These are phyloP conservation scores for Oxygymnocypris stewartii DNA, from an alignment of 2,113 vertebrate species.

Conservation along the genomic window DNA sequence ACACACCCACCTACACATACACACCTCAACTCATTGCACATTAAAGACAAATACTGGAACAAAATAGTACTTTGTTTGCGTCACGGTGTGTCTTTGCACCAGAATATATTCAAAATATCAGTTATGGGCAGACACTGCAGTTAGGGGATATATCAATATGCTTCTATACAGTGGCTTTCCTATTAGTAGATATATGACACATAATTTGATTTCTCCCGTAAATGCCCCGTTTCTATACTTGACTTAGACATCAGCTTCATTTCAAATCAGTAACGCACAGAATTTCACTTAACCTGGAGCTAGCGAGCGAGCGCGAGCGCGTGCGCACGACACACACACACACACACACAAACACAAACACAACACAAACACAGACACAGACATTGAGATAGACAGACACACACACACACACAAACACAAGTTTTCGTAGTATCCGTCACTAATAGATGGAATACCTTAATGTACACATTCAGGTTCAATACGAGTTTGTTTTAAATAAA, in stretches of 20 bases:
- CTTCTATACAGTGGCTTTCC: neutral
- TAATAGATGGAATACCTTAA: neutral
- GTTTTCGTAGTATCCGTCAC: constrained; percentile 10
- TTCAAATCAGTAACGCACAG: constrained; percentile 8
- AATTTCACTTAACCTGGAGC: neutral
- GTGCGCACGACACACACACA: neutral
- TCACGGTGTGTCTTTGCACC: neutral
- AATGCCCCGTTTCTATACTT: neutral
- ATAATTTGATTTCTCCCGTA: neutral
- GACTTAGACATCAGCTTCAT: constrained; percentile 5
- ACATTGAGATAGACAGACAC: neutral
- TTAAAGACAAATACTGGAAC: neutral
- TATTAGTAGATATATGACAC: neutral
- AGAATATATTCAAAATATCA: neutral
- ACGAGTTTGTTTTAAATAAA: neutral
- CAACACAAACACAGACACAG: neutral
- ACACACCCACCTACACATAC: neutral
- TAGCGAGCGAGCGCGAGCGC: neutral
- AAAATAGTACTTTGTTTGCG: neutral
- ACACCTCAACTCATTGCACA: neutral
- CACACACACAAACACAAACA: no score
- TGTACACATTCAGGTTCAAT: neutral
- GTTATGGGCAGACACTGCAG: neutral
- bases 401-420: neutral
- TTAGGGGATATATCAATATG: neutral